Conservation (phyloP, 2,888 invertebrate species). For the Limnephilus auricula region DNA sequence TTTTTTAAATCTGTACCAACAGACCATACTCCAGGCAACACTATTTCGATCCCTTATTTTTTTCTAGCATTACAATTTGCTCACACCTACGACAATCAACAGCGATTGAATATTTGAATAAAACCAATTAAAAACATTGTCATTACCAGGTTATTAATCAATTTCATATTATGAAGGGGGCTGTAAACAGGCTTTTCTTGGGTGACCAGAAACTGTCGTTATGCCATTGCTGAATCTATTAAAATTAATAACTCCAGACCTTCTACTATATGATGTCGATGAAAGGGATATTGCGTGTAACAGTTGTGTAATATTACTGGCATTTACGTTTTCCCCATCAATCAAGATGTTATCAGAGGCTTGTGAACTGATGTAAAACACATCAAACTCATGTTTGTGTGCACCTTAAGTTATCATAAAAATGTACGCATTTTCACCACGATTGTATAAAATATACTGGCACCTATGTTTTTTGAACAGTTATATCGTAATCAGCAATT, state of each 20-base stretch:
- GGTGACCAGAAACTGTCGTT: neutral
- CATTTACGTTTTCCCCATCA: conserved; percentile 11
- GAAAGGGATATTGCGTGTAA: conserved; percentile 24
- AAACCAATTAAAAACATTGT: neutral
- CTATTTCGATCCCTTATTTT: neutral
- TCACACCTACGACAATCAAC: neutral
- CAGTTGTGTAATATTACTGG: conserved; percentile 9
- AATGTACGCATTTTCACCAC: neutral
- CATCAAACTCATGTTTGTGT: conserved; percentile 7
- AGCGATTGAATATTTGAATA: neutral
- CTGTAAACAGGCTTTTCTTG: neutral
- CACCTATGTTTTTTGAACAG: neutral
- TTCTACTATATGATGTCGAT: neutral
- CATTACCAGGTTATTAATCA: neutral
- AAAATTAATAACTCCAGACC: neutral
- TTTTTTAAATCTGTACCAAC: neutral
- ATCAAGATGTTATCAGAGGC: conserved; percentile 31
- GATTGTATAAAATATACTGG: neutral
- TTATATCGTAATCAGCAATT: neutral
- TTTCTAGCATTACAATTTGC: neutral
- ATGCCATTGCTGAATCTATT: neutral
- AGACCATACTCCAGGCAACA: neutral
- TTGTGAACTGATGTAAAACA: conserved; percentile 33
- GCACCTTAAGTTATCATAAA: conserved; percentile 6
- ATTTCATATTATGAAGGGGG: neutral